Percentiles rank a stretch among this genome's conserved stretches.
These are phyloP conservation scores for Cheilosia impressa DNA, from an alignment of 2,888 invertebrate species.

Conservation along the genomic window DNA sequence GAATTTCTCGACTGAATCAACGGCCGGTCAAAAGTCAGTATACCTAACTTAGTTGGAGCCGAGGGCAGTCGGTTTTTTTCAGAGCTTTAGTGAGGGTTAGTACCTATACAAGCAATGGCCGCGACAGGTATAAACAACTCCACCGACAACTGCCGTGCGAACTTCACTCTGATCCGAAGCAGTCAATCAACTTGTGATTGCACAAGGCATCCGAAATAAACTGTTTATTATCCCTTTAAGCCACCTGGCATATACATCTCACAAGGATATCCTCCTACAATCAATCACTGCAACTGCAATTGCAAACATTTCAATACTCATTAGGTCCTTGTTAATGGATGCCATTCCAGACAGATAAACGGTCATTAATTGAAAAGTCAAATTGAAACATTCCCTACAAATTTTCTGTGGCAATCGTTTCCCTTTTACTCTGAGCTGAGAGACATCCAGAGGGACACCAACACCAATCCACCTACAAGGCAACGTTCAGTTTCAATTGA, in stretches of 20 bases:
- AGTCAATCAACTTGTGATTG: background rate
- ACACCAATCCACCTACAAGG: slow-evolving; percentile 29
- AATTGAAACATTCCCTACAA: slow-evolving; percentile 60
- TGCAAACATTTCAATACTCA: slow-evolving; percentile 63
- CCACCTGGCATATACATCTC: slow-evolving; percentile 16
- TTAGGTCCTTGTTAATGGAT: slow-evolving; percentile 61
- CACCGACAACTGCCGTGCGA: no score
- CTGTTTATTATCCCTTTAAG: background rate
- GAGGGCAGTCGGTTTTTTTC: no score
- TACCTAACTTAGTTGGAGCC: no score
- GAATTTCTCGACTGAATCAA: no score
- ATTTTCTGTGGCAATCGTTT: slow-evolving; percentile 28
- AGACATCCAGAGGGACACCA: background rate
- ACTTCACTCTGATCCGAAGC: no score
- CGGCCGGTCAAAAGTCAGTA: no score
- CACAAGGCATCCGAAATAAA: background rate
- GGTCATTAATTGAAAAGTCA: slow-evolving; percentile 73
- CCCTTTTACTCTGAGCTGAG: slow-evolving; percentile 1
- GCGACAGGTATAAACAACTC: no score
- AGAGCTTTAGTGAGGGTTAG: no score
- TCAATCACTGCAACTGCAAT: slow-evolving; percentile 47
- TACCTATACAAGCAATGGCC: no score
- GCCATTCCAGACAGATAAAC: slow-evolving; percentile 42
- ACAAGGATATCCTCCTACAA: slow-evolving; percentile 46
- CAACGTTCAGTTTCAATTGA: slow-evolving; percentile 60